Percentiles rank a stretch among this genome's conserved stretches.
These are phyloP conservation scores for Piaya cayana DNA, from an alignment of 2,113 vertebrate species.

Conservation along the genomic window DNA sequence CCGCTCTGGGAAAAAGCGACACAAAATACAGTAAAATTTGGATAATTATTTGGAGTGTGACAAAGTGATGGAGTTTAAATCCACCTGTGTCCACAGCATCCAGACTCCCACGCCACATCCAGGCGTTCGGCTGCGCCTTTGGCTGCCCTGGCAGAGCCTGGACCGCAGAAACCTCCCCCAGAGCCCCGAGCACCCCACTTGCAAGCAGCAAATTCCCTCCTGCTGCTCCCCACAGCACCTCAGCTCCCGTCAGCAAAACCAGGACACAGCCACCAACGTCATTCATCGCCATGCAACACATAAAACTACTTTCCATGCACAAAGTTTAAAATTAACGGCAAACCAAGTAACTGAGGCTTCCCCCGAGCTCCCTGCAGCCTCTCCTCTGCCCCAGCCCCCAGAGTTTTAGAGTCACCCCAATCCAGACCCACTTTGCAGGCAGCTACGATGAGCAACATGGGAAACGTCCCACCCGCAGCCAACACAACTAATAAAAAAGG, in stretches of 20 bases:
- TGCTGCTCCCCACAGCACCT: not conserved
- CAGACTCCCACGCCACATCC: no score
- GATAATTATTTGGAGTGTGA: not conserved
- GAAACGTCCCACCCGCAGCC: not conserved
- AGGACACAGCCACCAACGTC: accelerated
- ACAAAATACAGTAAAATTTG: not conserved
- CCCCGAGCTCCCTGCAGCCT: not conserved
- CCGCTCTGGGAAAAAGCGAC: not conserved
- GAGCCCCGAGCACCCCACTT: accelerated
- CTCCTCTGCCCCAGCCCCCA: not conserved
- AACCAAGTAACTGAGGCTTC: no score
- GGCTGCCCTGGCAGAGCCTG: not conserved
- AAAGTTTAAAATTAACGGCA: not conserved
- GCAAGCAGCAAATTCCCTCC: not conserved
- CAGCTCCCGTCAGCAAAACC: not conserved
- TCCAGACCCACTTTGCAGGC: not conserved
- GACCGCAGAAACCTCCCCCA: not conserved
- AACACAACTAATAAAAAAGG: not conserved
- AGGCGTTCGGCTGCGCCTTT: no score
- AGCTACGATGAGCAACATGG: not conserved
- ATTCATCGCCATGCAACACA: accelerated
- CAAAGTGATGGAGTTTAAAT: no score
- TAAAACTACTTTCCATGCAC: accelerated
- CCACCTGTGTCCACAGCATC: not conserved
- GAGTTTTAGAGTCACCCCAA: not conserved